Conservation (phyloP, 2,113 vertebrate genomes). For the Trichechus manatus region DNA sequence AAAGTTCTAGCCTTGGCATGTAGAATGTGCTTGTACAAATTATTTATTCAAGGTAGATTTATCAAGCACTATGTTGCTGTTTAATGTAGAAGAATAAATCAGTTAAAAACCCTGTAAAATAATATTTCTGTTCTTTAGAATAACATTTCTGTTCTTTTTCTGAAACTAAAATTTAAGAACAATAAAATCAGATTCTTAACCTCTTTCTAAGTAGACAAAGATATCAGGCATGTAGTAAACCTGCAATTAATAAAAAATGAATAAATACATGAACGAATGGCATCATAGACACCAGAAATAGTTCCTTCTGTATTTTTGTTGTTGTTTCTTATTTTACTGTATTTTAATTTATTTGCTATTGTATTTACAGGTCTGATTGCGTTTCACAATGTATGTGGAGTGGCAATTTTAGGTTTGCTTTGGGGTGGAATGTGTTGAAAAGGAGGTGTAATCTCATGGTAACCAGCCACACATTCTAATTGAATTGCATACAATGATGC, state of each 20-base stretch:
- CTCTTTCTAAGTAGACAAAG: neutral
- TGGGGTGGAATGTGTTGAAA: constrained; percentile 35
- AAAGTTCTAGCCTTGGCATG: neutral
- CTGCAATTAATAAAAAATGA: neutral
- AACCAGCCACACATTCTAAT: constrained; percentile 48
- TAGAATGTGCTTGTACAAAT: neutral
- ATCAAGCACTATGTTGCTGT: neutral
- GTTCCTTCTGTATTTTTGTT: neutral
- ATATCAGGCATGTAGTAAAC: neutral
- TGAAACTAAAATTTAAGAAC: neutral
- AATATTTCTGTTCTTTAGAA: neutral
- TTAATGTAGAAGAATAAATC: neutral
- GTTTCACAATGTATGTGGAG: neutral
- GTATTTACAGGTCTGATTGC: neutral
- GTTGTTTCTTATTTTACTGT: neutral
- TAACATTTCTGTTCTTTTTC: neutral
- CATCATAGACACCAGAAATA: neutral
- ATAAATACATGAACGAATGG: neutral
- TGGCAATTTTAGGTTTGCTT: neutral
- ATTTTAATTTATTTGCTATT: neutral
- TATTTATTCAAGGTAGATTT: neutral
- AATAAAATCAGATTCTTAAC: neutral
- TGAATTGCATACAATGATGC: neutral
- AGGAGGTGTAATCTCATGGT: neutral
- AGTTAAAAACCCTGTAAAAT: neutral